Evolutionary conservation across 2,797 vertebrate species (phyloP).

Genomic region (Anolis apletophallus): DNA sequence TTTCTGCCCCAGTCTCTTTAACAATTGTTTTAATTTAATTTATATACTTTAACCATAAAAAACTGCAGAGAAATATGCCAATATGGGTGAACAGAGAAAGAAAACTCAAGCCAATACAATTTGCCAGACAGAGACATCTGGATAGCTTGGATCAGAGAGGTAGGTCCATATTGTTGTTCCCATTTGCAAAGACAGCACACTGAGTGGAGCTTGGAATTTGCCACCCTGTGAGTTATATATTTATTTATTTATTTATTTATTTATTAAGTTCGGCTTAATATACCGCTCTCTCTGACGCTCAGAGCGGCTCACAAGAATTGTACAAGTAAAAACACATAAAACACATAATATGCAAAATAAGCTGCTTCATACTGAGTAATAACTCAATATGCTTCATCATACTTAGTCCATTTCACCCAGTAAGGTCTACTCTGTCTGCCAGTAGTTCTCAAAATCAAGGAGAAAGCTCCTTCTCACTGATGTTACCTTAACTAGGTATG

Average conservation of each 20-base stretch:
- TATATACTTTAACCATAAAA: conserved; percentile 10
- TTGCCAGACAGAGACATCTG: not conserved
- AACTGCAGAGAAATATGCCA: not conserved
- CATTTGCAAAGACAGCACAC: not conserved
- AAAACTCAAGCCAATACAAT: accelerated
- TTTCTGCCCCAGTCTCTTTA: not conserved
- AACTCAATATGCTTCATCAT: no score
- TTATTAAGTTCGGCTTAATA: no score
- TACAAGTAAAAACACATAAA: no score
- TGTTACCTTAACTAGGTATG: no score
- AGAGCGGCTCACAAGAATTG: no score
- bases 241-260: no score
- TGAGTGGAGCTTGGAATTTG: no score
- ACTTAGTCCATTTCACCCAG: no score
- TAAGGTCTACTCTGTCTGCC: no score
- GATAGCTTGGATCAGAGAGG: not conserved
- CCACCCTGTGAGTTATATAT: not conserved
- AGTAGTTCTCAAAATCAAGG: not conserved
- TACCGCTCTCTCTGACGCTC: no score
- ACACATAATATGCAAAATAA: no score
- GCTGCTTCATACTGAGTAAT: no score
- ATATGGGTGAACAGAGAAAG: accelerated
- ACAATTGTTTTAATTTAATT: not conserved
- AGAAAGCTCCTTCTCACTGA: not conserved
- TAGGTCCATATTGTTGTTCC: not conserved